Conservation (phyloP, 2,888 invertebrate genomes). For the Loripinus fragilis region DNA sequence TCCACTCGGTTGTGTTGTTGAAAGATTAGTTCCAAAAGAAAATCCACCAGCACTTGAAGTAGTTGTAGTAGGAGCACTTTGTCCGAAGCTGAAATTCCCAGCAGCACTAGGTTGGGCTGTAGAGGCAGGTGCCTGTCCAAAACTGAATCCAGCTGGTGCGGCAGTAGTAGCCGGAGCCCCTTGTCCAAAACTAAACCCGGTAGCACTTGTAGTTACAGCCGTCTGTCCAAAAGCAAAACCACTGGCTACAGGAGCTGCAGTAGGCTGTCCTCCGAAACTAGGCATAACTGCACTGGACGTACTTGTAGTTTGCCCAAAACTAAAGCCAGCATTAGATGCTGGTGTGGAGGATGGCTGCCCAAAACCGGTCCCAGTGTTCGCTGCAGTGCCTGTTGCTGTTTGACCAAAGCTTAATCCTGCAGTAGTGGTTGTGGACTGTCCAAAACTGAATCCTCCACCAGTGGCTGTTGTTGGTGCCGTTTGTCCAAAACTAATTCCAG, state of each 20-base stretch:
- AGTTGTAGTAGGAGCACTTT: conserved; percentile 19
- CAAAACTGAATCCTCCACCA: conserved; percentile 28
- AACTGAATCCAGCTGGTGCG: conserved; percentile 22
- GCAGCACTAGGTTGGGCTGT: conserved; percentile 16
- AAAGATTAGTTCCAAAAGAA: conserved; percentile 24
- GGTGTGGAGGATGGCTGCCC: conserved; percentile 4
- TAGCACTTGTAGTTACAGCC: neutral
- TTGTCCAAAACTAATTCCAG: neutral
- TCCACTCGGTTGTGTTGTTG: conserved; percentile 25
- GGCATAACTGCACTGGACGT: neutral
- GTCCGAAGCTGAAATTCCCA: conserved; percentile 18
- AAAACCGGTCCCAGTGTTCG: conserved; percentile 10
- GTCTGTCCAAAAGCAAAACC: conserved; percentile 15
- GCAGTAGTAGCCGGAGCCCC: neutral
- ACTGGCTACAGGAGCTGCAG: conserved; percentile 8
- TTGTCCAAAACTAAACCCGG: conserved; percentile 32
- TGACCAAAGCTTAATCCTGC: conserved; percentile 1
- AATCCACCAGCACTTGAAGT: conserved; percentile 26
- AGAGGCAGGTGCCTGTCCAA: conserved; percentile 33
- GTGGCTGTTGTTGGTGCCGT: neutral
- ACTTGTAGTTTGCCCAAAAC: conserved; percentile 2
- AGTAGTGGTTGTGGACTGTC: neutral
- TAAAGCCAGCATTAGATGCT: conserved; percentile 16
- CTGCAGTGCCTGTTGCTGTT: neutral
- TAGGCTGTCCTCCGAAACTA: neutral